Percentiles rank a stretch among this genome's conserved stretches.
These are phyloP conservation scores for Falco cherrug DNA, from an alignment of 2,797 vertebrate species.

Conservation along the genomic window DNA sequence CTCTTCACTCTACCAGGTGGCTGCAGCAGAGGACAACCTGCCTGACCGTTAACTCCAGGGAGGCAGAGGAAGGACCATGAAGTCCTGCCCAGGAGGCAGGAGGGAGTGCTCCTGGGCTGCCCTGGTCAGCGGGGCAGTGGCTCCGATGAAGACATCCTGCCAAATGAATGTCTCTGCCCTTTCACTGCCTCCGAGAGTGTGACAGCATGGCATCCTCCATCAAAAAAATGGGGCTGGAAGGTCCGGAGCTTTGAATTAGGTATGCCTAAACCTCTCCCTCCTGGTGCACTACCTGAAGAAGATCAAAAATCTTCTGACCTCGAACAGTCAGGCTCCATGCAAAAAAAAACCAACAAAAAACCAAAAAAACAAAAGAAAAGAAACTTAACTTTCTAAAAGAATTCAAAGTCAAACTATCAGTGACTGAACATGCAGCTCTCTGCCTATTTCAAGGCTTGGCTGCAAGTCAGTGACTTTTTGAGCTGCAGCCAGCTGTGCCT, in stretches of 20 bases:
- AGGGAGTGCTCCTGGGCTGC: background rate
- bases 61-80: background rate
- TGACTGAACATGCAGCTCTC: background rate
- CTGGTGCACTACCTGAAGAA: background rate
- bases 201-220: background rate
- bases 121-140: background rate
- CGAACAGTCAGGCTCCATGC: background rate
- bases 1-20: background rate
- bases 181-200: background rate
- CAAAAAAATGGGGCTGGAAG: background rate
- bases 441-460: slow-evolving; percentile 31
- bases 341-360: background rate
- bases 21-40: background rate
- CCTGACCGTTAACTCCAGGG: background rate
- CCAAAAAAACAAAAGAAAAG: too few species aligned
- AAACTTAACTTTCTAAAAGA: background rate
- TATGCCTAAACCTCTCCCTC: background rate
- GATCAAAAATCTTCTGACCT: background rate
- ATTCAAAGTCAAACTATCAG: slow-evolving; percentile 19
- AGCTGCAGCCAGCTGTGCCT: slow-evolving; percentile 43
- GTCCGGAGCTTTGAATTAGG: background rate
- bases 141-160: background rate
- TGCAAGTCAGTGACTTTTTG: background rate
- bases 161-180: background rate
- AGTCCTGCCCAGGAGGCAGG: background rate